Percentiles rank a stretch among this genome's conserved stretches.
Evolutionary conservation across 2,797 vertebrate species (phyloP).

Genomic region (Macroramphosus scolopax): DNA sequence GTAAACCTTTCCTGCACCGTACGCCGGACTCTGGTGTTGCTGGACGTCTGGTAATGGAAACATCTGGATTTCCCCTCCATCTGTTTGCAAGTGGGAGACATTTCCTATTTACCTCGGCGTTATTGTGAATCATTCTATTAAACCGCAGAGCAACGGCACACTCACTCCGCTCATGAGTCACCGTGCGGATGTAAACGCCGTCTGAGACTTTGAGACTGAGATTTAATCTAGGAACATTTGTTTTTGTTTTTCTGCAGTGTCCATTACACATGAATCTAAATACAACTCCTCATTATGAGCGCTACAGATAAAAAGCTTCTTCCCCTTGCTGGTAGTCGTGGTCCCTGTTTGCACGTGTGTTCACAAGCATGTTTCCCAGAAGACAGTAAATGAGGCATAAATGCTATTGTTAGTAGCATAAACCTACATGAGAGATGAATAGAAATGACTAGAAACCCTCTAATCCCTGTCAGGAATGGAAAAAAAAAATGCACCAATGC

Average conservation of each 20-base stretch:
- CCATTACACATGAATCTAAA: conserved; percentile 2
- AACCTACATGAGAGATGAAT: conserved; percentile 1
- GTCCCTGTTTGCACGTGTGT: too few relatives aligned
- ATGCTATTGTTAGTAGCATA: too few relatives aligned
- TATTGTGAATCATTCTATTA: conserved; percentile 55
- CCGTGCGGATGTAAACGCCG: conserved; percentile 44
- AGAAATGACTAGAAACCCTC: conserved; percentile 17
- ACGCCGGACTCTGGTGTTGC: conserved; percentile 6
- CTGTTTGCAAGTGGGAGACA: conserved; percentile 46
- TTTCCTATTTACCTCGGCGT: conserved; percentile 37
- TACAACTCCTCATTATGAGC: too few relatives aligned
- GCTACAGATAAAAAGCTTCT: too few relatives aligned
- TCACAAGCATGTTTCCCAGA: too few relatives aligned
- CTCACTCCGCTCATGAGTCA: conserved; percentile 46
- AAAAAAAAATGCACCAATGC: conserved; percentile 21
- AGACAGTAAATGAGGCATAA: too few relatives aligned
- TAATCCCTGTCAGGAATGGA: conserved; percentile 18
- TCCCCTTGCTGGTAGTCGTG: too few relatives aligned
- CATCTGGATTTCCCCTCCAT: conserved; percentile 61
- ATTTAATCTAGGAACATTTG: conserved; percentile 25
- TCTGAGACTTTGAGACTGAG: conserved; percentile 22
- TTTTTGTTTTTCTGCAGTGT: conserved; percentile 5
- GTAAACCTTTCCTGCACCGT: conserved; percentile 18
- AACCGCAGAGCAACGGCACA: conserved; percentile 15
- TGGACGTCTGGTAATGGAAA: conserved; percentile 23